Evolutionary conservation across 2,797 vertebrate genomes (phyloP).

Genomic region (Lacerta agilis): DNA sequence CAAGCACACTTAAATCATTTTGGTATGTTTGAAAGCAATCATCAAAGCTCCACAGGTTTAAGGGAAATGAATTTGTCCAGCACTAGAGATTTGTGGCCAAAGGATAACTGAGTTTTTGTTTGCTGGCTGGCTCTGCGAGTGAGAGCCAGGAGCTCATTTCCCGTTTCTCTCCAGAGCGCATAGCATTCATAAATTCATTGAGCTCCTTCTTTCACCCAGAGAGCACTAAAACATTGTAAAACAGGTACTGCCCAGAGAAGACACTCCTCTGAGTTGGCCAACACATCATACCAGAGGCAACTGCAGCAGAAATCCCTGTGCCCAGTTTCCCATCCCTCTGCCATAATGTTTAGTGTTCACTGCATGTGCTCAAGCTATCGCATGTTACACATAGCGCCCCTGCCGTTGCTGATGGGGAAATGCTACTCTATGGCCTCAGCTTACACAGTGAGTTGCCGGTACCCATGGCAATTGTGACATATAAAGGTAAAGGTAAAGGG

Average conservation of each 20-base stretch:
- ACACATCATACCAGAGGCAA: background rate
- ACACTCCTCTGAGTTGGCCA: background rate
- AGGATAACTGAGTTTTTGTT: too few relatives aligned
- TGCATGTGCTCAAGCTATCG: background rate
- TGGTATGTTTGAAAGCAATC: background rate
- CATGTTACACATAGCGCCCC: background rate
- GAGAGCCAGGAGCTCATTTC: too few relatives aligned
- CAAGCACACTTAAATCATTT: background rate
- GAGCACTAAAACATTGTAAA: background rate
- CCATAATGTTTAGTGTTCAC: background rate
- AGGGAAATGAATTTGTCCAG: background rate
- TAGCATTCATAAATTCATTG: background rate
- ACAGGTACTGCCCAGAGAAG: background rate
- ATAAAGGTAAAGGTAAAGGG: too few relatives aligned
- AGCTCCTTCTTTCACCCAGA: background rate
- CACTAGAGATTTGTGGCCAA: background rate
- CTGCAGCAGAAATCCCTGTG: too few relatives aligned
- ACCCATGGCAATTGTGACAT: too few relatives aligned
- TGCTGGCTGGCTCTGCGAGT: too few relatives aligned
- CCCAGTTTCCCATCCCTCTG: background rate
- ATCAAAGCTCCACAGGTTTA: background rate
- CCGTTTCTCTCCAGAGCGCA: background rate
- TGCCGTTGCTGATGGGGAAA: background rate
- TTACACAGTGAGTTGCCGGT: background rate
- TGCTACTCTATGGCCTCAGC: background rate